phyloP scores from a whole-genome alignment of 1,140 invertebrate species.

The Drosophila elegans region DNA sequence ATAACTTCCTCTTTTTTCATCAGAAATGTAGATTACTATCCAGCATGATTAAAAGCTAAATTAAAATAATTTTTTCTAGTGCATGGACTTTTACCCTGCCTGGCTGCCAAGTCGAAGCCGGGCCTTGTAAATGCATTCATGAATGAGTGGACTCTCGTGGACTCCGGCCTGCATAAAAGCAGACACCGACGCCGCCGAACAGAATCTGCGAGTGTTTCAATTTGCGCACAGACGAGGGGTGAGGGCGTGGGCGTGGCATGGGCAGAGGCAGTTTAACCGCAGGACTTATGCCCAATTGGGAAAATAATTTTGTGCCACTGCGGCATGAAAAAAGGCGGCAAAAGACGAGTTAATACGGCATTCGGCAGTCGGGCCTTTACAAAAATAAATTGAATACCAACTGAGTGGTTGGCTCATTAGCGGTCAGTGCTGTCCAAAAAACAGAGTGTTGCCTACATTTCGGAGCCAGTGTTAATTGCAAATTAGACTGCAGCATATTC shows the following conservation, averaged over 20 bases:
- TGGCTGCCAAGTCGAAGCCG: slow-evolving; percentile 22
- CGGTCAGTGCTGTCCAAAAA: slow-evolving; percentile 28
- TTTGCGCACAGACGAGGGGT: slow-evolving; percentile 45
- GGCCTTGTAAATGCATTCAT: slow-evolving; percentile 79
- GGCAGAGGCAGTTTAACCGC: slow-evolving; percentile 35
- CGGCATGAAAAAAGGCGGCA: slow-evolving; percentile 58
- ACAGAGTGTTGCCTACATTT: slow-evolving; percentile 40
- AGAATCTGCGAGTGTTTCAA: slow-evolving; percentile 76
- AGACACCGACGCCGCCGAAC: slow-evolving; percentile 28
- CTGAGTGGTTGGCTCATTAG: slow-evolving; percentile 62
- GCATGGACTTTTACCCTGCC: slow-evolving; percentile 8
- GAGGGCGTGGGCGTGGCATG: not conserved
- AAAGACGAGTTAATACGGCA: slow-evolving; percentile 31
- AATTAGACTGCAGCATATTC: slow-evolving; percentile 53
- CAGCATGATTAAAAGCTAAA: no score
- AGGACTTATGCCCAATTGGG: slow-evolving; percentile 79
- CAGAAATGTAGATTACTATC: no score
- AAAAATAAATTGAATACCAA: slow-evolving; percentile 76
- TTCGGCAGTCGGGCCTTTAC: slow-evolving; percentile 35
- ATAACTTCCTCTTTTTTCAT: no score
- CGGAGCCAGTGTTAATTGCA: slow-evolving; percentile 50
- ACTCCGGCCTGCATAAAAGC: slow-evolving; percentile 70
- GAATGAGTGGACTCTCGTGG: slow-evolving; percentile 67
- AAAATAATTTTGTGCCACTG: slow-evolving; percentile 80
- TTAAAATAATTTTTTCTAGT: slow-evolving; percentile 13